Evolutionary conservation across 1,140 invertebrate genomes (phyloP), one percentile per base, ranked within the genome.

Genomic region (Trichonephila clavipes): DNA sequence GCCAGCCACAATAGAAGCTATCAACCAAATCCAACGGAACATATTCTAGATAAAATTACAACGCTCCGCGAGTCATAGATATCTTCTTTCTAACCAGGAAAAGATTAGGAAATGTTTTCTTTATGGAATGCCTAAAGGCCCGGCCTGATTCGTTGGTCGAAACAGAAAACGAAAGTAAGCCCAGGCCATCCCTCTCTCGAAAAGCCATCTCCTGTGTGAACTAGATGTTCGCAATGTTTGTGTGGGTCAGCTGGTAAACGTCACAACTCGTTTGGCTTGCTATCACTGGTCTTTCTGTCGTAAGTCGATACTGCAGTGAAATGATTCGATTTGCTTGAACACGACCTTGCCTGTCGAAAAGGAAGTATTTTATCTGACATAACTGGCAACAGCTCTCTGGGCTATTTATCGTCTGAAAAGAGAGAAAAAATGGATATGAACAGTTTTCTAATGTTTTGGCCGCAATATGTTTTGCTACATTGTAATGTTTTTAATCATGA

Each of bases 21-120:
- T 12, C 58, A 85, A 24, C 58, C 44, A 59, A 61, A 85, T 18
- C 83, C 83, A 85, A 5, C 40, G 81, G 24, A 85, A 85, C 83
- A 85, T 81, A 81, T 85, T 85, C 40, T 24, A 58, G 58, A 85
- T n/a, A 58, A 59, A 7, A 10, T 18, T 7, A 59, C 14, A 19
- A n/a, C 58, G 51, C 28, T 58, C 44, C 82, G 18, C 51, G 82
- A 21, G 21, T 21, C 51, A 28, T 72, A 77, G 24, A 77, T 34
- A 19, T 77, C 24, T 40, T 40, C 72, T 77, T 14, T 18, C 14
- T 12, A 40, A 77, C 34, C 72, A 40, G 72, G 72, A 77, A 77
- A 28, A 34, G 72, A 12, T 40, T 40, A 10, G 14, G 72, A 77
- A 34, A 14, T 77, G 24, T 18, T 34, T 77, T 28, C 69, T 28